Base-by-base conservation (phyloP, 2,113 vertebrate species). In the Hippotragus niger region DNA sequence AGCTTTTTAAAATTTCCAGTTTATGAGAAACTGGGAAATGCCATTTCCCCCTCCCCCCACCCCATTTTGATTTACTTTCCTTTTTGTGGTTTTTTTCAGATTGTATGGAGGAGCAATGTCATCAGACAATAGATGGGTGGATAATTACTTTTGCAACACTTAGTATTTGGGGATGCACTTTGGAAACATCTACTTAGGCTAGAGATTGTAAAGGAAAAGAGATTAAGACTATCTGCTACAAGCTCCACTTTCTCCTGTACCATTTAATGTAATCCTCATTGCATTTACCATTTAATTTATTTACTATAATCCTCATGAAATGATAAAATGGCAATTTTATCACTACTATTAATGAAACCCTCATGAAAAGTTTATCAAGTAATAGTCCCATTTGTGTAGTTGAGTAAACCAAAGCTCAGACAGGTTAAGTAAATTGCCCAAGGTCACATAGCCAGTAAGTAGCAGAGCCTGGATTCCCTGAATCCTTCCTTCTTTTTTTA, bases 1-100 rank as follows among this genome's bases (percentile, higher is more conserved):
- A 88, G 17, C 13, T 84, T 92, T 90, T 60, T 19, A 96, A 40
- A 71, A 2, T 97, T 97, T 98, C 93, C n/a, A 95, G 85, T 92
- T 97, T 96, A 64, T 97, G 84, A 96, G 88, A 80, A 97, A 88
- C 0, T 89, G 31, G 19, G 62, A 14, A 88, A 91, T 92, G 13
- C 40, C 23, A 62, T 36, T 71, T 23, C 67, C 33, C 33, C n/a
- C 64, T 1, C n/a, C n/a, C 64, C 16, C 0, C 0, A 10, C 64
- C n/a, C n/a, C 67, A 36, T 13, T 40, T 89, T 97, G 97, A n/a
- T 86, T 40, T 29, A 8, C 43, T 88, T 98, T 94, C 60, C 40
- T 87, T 58, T 94, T 74, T 94, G 87, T 40, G 57, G 6, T 91
- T 88, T 82, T 62, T 57, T 74, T 74, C 74, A 95, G 60, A 84